Evolutionary conservation across 2,797 vertebrate genomes (phyloP), one percentile per base, ranked within the genome.

Genomic region (Anableps anableps): DNA sequence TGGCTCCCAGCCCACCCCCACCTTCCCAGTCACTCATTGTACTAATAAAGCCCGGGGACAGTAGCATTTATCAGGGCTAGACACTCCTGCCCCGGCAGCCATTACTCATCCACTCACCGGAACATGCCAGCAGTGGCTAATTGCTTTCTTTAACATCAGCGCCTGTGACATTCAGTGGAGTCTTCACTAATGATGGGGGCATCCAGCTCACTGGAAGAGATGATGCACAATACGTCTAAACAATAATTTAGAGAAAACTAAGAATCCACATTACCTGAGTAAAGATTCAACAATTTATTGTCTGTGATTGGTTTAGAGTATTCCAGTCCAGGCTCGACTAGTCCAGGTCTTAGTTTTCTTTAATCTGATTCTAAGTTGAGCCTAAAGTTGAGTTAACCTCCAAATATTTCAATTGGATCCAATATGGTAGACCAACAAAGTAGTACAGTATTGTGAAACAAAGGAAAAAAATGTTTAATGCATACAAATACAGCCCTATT

Each of bases 21-120:
- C 74, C 60, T 29, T 75, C 77, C 55, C 86, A 79, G 78, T 88
- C 85, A 87, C 75, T 86, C 90, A 91, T 94, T 93, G 93, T 93
- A 85, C 90, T 92, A 95, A 95, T 95, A 95, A 95, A 92, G 88
- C 80, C 75, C 23, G 53, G 86, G 89, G 92, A 94, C 93, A 93
- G 93, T 92, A 82, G 88, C 91, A 93, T 95, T 95, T 95, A 95
- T 95, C 93, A 94, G 93, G 81, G 86, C 91, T 78, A 88, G 93
- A 93, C 94, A 93, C 89, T 93, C 87, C 89, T 78, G 87, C 91
- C 92, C 91, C 80, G 82, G 79, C 93, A 94, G 93, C 92, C 95
- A 96, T 96, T 96, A 96, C 92, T 95, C 95, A 95, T 95, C 93
- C 92, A 75, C 91, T 89, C 88, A 90, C 85, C 92, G 82, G 88